Evolutionary conservation across 2,888 invertebrate species (phyloP), one percentile per base, ranked within the genome.

Genomic region (Pseudococcus longispinus): DNA sequence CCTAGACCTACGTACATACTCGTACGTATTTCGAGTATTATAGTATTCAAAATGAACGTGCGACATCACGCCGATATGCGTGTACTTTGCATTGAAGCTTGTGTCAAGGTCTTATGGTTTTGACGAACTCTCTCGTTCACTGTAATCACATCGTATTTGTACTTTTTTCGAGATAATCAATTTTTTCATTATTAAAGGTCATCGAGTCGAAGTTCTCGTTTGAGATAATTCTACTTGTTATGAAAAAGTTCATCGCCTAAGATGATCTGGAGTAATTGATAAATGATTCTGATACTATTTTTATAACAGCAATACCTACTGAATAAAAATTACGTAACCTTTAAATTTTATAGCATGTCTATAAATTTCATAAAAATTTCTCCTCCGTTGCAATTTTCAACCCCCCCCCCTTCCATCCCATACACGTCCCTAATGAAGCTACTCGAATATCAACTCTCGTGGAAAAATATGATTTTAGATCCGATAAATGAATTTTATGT

Each of bases 71-170:
- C 23, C 60, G 23, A 60, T 60, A 60, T 60, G 60, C 60, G 23
- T 60, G 60, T 60, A 60, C 60, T 20, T 60, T 60, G 23, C 60
- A 60, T 60, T 60, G 60, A 60, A 60, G 60, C 60, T 60, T 23
- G 8, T 60, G 60, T 60, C 60, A 60, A 60, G 60, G 60, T 23
- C 23, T 60, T 60, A 60, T 60, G 23, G 23, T 60, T 60, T 60
- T 60, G 20, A 60, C 23, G 60, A 60, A 60, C 60, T 20, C 60
- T 60, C 60, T 60, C 23, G 4, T 2, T 37, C 5, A 37, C 0
- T 23, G 51, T 51, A 51, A 51, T 51, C 51, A n/a, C 18, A 51
- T 51, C 51, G 51, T 51, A 51, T 51, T 51, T 51, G 51, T 51
- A 51, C 51, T 51, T 51, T 51, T 51, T 51, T 51, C n/a, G 51